Percentiles rank a stretch among this genome's conserved stretches.
phyloP scores from a whole-genome alignment of 2,888 invertebrate species.

The Ganaspis brasiliensis region DNA sequence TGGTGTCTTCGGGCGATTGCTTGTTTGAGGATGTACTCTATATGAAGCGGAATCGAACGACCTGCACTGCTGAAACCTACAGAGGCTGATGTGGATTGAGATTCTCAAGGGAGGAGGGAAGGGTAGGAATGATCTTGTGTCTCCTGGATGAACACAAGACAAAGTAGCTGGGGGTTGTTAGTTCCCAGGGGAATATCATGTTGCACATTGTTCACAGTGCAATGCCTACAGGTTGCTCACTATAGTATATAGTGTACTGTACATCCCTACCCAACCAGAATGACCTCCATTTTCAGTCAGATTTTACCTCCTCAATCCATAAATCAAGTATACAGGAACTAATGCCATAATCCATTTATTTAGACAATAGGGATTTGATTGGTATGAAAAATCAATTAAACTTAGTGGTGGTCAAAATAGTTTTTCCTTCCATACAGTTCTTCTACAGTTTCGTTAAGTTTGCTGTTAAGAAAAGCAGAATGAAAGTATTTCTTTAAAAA shows the following conservation, averaged over 20 bases:
- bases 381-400: neutral
- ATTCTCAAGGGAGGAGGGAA: neutral
- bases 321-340: neutral
- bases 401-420: too few relatives aligned
- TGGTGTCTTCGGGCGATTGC: neutral
- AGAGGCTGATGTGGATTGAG: conserved; percentile 18
- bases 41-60: conserved; percentile 7
- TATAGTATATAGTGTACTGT: neutral
- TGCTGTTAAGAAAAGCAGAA: too few relatives aligned
- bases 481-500: too few relatives aligned
- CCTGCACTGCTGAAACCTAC: neutral
- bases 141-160: conserved; percentile 32
- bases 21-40: neutral
- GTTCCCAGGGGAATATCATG: conserved; percentile 36
- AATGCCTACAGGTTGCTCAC: conserved; percentile 31
- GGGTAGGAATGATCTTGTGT: conserved; percentile 10
- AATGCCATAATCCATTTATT: conserved; percentile 13
- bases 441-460: too few relatives aligned
- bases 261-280: conserved; percentile 9
- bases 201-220: conserved; percentile 21
- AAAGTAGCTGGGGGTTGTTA: conserved; percentile 36
- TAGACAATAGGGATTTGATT: neutral
- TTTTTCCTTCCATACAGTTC: too few relatives aligned
- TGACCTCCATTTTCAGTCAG: conserved; percentile 22
- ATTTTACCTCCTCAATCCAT: conserved; percentile 30